Evolutionary conservation across 1,140 invertebrate genomes (phyloP).

Genomic region (Zaprionus gabonicus): DNA sequence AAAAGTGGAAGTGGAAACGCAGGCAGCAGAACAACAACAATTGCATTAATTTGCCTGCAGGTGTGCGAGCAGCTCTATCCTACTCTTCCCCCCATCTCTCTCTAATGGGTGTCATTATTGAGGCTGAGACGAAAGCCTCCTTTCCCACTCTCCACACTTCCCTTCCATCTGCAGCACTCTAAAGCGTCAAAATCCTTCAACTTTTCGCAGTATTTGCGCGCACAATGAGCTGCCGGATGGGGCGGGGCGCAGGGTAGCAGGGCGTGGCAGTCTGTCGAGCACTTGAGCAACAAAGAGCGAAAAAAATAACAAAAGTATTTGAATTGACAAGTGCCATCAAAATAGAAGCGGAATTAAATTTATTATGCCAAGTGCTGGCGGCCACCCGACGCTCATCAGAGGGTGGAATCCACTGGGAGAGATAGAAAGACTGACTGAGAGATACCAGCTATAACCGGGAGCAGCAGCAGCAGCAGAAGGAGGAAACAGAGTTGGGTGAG

Average conservation of each 20-base stretch:
- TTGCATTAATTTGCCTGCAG: conserved; percentile 76
- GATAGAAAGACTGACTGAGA: neutral
- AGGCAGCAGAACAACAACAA: conserved; percentile 21
- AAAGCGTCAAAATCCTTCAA: conserved; percentile 82
- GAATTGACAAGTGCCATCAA: conserved; percentile 82
- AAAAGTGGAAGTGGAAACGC: neutral
- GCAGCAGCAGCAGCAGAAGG: conserved; percentile 13
- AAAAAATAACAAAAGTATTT: conserved; percentile 78
- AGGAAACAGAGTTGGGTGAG: neutral
- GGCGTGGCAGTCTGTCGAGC: conserved; percentile 60
- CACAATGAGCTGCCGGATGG: conserved; percentile 37
- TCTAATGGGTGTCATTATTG: conserved; percentile 52
- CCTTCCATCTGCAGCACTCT: conserved; percentile 42
- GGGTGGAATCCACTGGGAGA: conserved; percentile 43
- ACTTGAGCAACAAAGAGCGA: conserved; percentile 48
- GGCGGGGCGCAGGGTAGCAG: conserved; percentile 10
- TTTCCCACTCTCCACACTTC: neutral
- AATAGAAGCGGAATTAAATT: conserved; percentile 83
- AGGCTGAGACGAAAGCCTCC: conserved; percentile 10
- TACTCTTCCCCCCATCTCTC: neutral
- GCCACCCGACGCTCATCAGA: conserved; percentile 11
- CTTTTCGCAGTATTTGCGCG: conserved; percentile 75
- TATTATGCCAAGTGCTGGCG: conserved; percentile 75
- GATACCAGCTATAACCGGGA: conserved; percentile 18
- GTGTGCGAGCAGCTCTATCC: conserved; percentile 40